phyloP scores from a whole-genome alignment of 2,113 vertebrate species.

The Peromyscus polionotus region DNA sequence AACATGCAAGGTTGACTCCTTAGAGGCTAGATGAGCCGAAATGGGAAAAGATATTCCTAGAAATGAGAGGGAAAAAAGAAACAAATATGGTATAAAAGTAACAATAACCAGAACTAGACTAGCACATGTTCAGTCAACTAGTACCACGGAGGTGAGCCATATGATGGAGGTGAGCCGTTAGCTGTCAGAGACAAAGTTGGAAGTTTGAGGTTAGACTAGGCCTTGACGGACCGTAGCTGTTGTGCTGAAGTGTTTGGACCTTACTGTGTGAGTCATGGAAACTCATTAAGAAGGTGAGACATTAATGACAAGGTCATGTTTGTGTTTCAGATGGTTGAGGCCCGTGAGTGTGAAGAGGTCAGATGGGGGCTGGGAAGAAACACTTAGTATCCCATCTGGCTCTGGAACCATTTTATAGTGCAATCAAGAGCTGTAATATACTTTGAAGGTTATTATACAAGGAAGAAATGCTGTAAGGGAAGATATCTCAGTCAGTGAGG shows the following conservation, averaged over 20 bases:
- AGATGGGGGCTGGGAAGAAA: neutral
- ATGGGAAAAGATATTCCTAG: neutral
- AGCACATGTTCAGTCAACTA: neutral
- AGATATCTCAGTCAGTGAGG: too few relatives aligned
- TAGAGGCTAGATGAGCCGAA: neutral
- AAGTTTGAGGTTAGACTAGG: constrained; percentile 8
- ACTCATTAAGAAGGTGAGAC: constrained; percentile 65
- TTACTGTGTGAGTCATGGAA: constrained; percentile 43
- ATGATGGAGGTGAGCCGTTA: neutral
- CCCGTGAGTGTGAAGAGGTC: constrained; percentile 50
- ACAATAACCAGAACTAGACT: neutral
- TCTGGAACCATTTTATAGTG: constrained; percentile 29
- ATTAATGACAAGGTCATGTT: constrained; percentile 71
- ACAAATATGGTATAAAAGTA: neutral
- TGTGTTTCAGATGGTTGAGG: constrained; percentile 75
- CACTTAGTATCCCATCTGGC: constrained; percentile 12
- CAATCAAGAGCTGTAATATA: constrained; percentile 6
- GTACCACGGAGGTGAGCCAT: neutral
- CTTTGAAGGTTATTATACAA: constrained; percentile 19
- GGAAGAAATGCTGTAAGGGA: neutral
- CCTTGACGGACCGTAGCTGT: neutral
- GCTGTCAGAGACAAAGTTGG: neutral
- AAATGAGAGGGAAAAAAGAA: neutral
- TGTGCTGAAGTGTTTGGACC: constrained; percentile 47
- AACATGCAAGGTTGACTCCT: neutral